Base-by-base conservation (phyloP, 2,888 invertebrate species). In the Piscicola geometra region DNA sequence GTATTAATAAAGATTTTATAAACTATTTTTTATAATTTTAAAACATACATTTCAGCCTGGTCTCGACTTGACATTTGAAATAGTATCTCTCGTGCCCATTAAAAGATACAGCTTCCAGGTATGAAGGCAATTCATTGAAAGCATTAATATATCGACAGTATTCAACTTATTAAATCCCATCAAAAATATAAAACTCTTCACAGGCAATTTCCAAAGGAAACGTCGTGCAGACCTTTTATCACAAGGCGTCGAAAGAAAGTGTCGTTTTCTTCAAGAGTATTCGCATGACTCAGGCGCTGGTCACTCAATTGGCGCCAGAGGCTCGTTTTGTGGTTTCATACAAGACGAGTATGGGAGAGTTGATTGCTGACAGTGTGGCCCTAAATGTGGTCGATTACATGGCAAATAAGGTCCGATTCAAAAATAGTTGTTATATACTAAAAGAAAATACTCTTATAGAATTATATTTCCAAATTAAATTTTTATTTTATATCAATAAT, bases 281-380 rank as follows among this genome's bases (percentile, higher is more conserved):
- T 5, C 41, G 30, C 28, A 33, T 77, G 36, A 67, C 47, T 52
- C n/a, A 52, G n/a, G 32, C 32, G 0, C 32, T 77, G 66, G 77
- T 75, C 21, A n/a, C 56, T 32, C 32, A 28, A 36, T 56, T 74
- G 18, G 66, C 74, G n/a, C 74, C 74, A 66, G 36, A 21, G 9
- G 74, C 74, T 21, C 35, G 66, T 0, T 25, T 74, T 28, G 28
- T 74, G 25, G 67, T 74, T 1, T 74, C 36, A 41, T 66, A 36
- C 66, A 25, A 32, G 15, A 74, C 74, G 3, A 33, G n/a, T 15
- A 1, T 25, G 5, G 67, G 67, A n/a, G 74, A 74, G 36, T 12
- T 74, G 1, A 36, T 74, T 41, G 41, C 74, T 15, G 74, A 74
- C 74, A 66, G 74, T 41, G 25, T 64, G 35, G 64, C 33, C 33